Evolutionary conservation across 2,888 invertebrate genomes (phyloP), one percentile per base, ranked within the genome.

Genomic region (Xestoiulus laeticollis): DNA sequence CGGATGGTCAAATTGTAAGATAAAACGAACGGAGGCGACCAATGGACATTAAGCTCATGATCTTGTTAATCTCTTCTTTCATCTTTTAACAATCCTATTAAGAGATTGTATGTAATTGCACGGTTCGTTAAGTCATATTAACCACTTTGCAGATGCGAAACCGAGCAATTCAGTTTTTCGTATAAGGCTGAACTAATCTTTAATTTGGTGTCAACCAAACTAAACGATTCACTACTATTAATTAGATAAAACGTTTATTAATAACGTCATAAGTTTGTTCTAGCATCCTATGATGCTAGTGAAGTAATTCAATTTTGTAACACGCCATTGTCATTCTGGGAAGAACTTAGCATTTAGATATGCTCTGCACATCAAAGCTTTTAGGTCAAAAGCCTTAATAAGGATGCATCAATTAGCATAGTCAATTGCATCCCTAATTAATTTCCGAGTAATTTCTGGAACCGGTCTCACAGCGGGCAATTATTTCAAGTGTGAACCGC

Each of bases 1-100:
- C 30, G 26, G 78, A 30, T 78, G 78, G 78, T 14, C 78, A 26
- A 78, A 78, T 78, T 78, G 30, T 26, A 10, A 78, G 78, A 78
- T 78, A 30, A 78, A 78, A 30, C 30, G 78, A 30, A 12, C 59
- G 12, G 78, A 78, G 59, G 22, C 10, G 53, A n/a, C n/a, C 8
- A 1, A 68, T 22, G 22, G 10, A 26, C 78, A 78, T 78, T 14
- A 30, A 78, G 12, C 78, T 78, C 78, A 22, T 30, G 30, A 78
- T 78, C 78, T 30, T 30, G 78, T 78, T 78, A 78, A 78, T 78
- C 78, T 78, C 30, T 12, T 14, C 78, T 78, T 78, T 78, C 78
- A 78, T 78, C 78, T 78, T 30, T 30, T 78, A 78, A 78, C 78
- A 22, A 78, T 78, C 78, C 78, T 22, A 78, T 78, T 78, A 78